Percentiles rank a stretch among this genome's conserved stretches.
Evolutionary conservation across 2,113 vertebrate genomes (phyloP).

Genomic region (Fulmarus glacialis): DNA sequence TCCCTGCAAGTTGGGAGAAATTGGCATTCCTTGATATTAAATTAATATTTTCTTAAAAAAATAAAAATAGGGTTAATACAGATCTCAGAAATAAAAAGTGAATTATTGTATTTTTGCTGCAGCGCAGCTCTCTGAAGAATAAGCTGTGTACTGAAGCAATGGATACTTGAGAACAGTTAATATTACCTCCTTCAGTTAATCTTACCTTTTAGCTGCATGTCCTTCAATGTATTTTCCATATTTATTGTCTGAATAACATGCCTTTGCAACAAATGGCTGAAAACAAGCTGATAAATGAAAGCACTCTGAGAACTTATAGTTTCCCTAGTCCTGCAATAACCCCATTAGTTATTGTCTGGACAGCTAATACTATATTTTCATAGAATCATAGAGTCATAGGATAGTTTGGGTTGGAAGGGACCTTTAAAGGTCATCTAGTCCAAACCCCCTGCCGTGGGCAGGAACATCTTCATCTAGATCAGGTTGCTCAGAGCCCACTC

Average conservation of each 20-base stretch:
- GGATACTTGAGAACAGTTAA: neutral
- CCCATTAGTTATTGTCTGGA: neutral
- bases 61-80: neutral
- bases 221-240: neutral
- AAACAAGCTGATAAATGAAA: neutral
- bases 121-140: neutral
- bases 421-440: too few relatives aligned
- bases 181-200: neutral
- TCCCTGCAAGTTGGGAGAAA: neutral
- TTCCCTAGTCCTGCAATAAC: neutral
- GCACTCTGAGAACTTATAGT: neutral
- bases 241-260: neutral
- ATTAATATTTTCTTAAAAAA: neutral
- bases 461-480: too few relatives aligned
- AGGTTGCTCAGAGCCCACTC: too few relatives aligned
- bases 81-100: neutral
- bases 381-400: too few relatives aligned
- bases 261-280: neutral
- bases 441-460: too few relatives aligned
- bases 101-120: neutral
- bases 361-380: neutral
- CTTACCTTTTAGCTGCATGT: neutral
- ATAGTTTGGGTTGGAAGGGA: too few relatives aligned
- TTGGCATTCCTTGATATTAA: neutral
- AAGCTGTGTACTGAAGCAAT: neutral